Base-by-base conservation (phyloP, 2,797 vertebrate species). In the Takifugu rubripes region DNA sequence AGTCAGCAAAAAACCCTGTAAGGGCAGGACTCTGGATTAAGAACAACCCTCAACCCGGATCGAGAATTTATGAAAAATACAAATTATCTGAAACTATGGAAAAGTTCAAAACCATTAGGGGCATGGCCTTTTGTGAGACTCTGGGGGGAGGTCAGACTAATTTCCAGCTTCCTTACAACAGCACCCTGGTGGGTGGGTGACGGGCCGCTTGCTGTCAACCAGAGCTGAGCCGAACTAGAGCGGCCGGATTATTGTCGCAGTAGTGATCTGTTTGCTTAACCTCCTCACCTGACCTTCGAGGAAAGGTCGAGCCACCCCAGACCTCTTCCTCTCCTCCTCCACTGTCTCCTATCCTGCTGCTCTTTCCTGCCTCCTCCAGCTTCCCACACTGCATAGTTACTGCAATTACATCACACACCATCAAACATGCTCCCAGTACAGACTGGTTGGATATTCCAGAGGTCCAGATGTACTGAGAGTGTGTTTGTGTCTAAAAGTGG, bases 191-290 rank as follows among this genome's bases (percentile, higher is more conserved):
- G 21, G 21, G 21, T 21, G 21, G 21, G 27, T 29, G 27, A 29
- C 27, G 10, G 5, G 42, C 14, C 42, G 16, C 21, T 21, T 21
- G 21, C 21, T 21, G 21, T 21, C 21, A 21, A 3, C 42, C 12
- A 5, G 36, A 21, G 36, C 36, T 14, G 36, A 40, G 36, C 8
- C 36, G 36, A 42, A 42, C 15, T 12, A 9, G 5, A 42, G 15
- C 11, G 5, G 15, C 43, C 24, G 77, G 87, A 87, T 88, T 78
- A 83, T 66, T 82, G 78, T 81, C 78, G 73, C 61, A 76, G 70
- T 66, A 29, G n/a, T 45, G 68, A 79, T 80, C 82, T 88, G 90
- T 92, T 92, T 91, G 84, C 73, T 90, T 92, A 91, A 91, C 90
- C 90, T 73, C 73, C 57, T 63, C 77, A 80, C 83, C 74, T 50